Conservation (phyloP, 53 echinoderm and acorn worm genomes). For the Glandiceps talaboti region DNA sequence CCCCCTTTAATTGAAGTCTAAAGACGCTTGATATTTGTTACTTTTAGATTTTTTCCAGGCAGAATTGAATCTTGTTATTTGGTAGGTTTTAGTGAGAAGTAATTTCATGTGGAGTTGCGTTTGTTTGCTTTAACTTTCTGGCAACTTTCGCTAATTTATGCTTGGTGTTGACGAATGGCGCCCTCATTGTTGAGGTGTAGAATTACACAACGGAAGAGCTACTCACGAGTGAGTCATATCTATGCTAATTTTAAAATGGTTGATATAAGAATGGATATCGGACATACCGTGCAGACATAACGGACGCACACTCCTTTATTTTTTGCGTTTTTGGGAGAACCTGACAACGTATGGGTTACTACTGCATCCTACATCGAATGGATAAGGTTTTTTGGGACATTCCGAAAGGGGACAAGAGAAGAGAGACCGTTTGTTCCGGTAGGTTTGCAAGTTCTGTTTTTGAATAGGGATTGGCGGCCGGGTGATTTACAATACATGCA, state of each 20-base stretch:
- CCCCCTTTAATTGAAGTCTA: background rate
- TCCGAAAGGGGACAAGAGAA: background rate
- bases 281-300: background rate
- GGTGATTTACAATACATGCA: too few relatives aligned
- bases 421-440: background rate
- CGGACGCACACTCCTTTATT: background rate
- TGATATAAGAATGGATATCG: background rate
- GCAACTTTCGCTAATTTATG: too few relatives aligned
- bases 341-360: background rate
- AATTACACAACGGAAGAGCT: background rate
- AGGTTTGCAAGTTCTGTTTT: background rate
- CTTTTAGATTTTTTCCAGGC: too few relatives aligned
- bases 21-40: background rate
- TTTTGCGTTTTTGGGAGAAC: background rate
- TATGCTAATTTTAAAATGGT: background rate
- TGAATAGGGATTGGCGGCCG: too few relatives aligned
- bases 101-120: too few relatives aligned
- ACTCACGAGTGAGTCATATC: background rate
- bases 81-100: too few relatives aligned
- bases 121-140: too few relatives aligned
- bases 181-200: background rate
- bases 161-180: background rate
- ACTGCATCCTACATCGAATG: background rate
- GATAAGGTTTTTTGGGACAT: background rate
- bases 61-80: too few relatives aligned